Evolutionary conservation across 2,888 invertebrate species (phyloP).

Genomic region (Cosmorhoe ocellata): DNA sequence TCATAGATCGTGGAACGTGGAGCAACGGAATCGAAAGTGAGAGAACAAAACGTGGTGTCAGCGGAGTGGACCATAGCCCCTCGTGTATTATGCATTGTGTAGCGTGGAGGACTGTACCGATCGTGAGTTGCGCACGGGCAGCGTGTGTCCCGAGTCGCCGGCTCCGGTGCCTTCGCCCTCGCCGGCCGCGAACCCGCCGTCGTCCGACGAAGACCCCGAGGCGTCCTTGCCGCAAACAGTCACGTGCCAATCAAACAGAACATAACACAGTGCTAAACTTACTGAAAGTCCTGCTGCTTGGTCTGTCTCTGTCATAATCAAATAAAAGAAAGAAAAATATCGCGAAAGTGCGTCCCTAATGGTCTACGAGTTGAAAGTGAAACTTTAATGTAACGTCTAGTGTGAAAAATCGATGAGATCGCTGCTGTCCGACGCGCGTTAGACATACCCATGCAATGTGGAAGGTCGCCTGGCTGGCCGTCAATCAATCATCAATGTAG

Average conservation of each 20-base stretch:
- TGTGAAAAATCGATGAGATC: constrained; percentile 72
- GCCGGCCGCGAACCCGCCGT: constrained; percentile 76
- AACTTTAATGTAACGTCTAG: constrained; percentile 56
- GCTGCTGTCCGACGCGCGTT: constrained; percentile 60
- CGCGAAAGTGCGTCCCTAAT: constrained; percentile 53
- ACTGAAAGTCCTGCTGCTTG: constrained; percentile 45
- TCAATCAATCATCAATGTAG: constrained; percentile 65
- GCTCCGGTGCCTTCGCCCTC: constrained; percentile 60
- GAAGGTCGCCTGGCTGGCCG: constrained; percentile 61
- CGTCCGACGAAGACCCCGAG: constrained; percentile 80
- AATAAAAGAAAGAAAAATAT: constrained; percentile 37
- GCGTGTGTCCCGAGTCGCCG: constrained; percentile 74
- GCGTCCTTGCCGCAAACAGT: constrained; percentile 74
- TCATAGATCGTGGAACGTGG: constrained; percentile 71
- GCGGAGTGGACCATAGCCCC: constrained; percentile 35
- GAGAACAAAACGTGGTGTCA: constrained; percentile 42
- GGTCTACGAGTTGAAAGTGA: constrained; percentile 65
- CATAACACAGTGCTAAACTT: constrained; percentile 54
- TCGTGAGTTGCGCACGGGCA: constrained; percentile 80
- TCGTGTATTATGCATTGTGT: constrained; percentile 51
- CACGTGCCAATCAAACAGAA: constrained; percentile 60
- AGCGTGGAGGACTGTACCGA: constrained; percentile 67
- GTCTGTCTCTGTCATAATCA: constrained; percentile 41
- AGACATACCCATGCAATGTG: constrained; percentile 51
- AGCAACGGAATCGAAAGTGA: constrained; percentile 66